These are phyloP conservation scores for Grus americana DNA, from an alignment of 2,113 vertebrate genomes.

Conservation along the genomic window DNA sequence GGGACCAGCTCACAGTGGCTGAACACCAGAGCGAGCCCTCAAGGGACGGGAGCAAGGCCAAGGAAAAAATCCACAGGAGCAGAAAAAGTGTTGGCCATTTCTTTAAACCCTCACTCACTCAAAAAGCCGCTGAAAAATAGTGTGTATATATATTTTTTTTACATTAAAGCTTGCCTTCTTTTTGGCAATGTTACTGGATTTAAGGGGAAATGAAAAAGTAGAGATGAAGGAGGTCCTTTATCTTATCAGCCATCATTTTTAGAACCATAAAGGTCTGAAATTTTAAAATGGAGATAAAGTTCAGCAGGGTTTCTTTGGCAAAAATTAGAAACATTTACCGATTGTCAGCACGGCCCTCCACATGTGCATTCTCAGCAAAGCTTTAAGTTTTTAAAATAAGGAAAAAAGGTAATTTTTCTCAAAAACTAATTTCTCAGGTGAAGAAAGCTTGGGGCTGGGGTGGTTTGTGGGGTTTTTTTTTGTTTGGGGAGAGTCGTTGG, in stretches of 20 bases:
- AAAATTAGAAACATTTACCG: neutral
- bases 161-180: neutral
- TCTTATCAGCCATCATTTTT: neutral
- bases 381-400: neutral
- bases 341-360: neutral
- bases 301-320: neutral
- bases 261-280: neutral
- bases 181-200: neutral
- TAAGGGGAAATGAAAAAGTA: neutral
- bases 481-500: too few relatives aligned
- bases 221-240: neutral
- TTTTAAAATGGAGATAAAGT: neutral
- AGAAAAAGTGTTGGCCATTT: neutral
- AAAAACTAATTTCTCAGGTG: neutral
- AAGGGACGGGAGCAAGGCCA: rapidly evolving
- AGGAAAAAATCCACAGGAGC: neutral
- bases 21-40: neutral
- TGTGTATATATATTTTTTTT: neutral
- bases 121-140: neutral
- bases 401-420: neutral
- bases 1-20: neutral
- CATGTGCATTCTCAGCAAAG: neutral
- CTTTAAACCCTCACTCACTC: neutral
- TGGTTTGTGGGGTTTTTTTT: rapidly evolving
- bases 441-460: neutral